phyloP scores from a whole-genome alignment of 2,113 vertebrate species.

The Cervus canadensis region DNA sequence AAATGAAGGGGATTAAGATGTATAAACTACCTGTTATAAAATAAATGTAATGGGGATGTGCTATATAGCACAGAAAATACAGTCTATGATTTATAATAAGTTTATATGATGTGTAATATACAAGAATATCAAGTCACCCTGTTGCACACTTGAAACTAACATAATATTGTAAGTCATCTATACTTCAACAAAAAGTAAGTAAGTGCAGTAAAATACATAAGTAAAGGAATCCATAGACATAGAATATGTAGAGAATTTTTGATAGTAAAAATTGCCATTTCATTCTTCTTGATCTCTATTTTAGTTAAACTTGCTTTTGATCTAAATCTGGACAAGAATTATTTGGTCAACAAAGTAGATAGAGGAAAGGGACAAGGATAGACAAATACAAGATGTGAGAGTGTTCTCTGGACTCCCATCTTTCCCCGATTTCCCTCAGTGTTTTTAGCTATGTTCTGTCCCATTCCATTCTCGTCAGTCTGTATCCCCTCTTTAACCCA shows the following conservation, averaged over 20 bases:
- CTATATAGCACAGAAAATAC: not conserved
- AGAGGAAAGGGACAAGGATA: not conserved
- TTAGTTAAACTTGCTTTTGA: not conserved
- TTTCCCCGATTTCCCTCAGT: not conserved
- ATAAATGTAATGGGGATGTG: not conserved
- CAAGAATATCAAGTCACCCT: not conserved
- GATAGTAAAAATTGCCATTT: not conserved
- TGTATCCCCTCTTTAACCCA: not conserved
- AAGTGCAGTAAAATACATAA: not conserved
- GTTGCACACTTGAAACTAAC: not conserved
- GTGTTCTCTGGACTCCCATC: not conserved
- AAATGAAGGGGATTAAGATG: not conserved
- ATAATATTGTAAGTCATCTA: not conserved
- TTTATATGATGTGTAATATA: not conserved
- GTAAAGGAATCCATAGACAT: not conserved
- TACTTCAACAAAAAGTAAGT: not conserved
- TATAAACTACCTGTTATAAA: not conserved
- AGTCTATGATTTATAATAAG: not conserved
- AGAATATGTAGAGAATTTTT: not conserved
- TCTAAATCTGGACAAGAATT: constrained; percentile 10
- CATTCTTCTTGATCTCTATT: not conserved
- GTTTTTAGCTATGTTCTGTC: not conserved
- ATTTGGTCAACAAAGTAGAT: not conserved
- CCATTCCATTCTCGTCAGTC: not conserved
- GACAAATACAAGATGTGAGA: not conserved